phyloP scores from a whole-genome alignment of 2,888 invertebrate species.

The Auanema sp. region DNA sequence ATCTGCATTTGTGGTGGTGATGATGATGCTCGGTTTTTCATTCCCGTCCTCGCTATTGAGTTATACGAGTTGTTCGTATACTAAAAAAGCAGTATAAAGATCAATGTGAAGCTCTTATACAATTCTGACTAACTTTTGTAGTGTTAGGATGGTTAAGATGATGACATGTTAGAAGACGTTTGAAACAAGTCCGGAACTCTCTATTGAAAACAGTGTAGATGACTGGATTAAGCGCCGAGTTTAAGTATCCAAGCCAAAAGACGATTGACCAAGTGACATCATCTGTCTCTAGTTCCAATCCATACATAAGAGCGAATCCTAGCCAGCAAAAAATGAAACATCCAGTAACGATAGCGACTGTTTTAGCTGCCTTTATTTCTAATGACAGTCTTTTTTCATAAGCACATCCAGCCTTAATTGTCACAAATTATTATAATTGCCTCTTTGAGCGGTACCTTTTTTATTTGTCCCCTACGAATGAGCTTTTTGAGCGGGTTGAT shows the following conservation, averaged over 20 bases:
- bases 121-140: conserved; percentile 14
- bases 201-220: conserved; percentile 66
- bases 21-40: conserved; percentile 23
- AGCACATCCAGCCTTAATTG: conserved; percentile 49
- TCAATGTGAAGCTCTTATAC: background rate
- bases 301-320: conserved; percentile 78
- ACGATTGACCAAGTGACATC: conserved; percentile 74
- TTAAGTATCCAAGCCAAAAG: conserved; percentile 96
- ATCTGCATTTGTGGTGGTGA: conserved; percentile 25
- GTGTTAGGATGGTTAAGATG: conserved; percentile 49
- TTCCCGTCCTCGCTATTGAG: conserved; percentile 36
- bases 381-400: conserved; percentile 62
- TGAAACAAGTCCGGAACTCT: conserved; percentile 63
- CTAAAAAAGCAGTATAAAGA: conserved; percentile 24
- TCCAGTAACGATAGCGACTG: conserved; percentile 83
- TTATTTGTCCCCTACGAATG: conserved; percentile 40
- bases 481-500: conserved; percentile 22
- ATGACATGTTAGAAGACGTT: conserved; percentile 61
- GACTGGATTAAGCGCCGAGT: conserved; percentile 87
- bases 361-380: conserved; percentile 61
- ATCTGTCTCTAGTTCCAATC: conserved; percentile 51
- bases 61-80: conserved; percentile 54
- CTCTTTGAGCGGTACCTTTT: conserved; percentile 17
- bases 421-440: conserved; percentile 24
- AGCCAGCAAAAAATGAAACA: conserved; percentile 96